Evolutionary conservation across 2,113 vertebrate species (phyloP), one percentile per base, ranked within the genome.

Genomic region (Prinia subflava): DNA sequence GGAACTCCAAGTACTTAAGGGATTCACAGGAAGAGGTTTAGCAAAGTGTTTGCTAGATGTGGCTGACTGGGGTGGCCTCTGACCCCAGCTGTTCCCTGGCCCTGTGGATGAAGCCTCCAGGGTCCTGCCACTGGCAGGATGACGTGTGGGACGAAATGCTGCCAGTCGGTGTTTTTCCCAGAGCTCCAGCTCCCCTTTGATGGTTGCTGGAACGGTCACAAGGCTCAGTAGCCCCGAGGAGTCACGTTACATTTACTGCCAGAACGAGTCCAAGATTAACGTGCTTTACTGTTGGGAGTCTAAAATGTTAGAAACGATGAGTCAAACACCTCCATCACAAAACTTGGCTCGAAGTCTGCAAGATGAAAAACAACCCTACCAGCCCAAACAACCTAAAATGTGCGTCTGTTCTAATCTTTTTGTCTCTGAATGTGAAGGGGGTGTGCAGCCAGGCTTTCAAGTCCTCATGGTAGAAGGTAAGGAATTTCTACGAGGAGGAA

Each of bases 261-360:
- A 90, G 80, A 84, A 85, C 7, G 46, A 87, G 83, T 75, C 80
- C 75, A 35, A 76, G 92, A 91, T 95, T 89, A 95, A 65, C 2
- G 25, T 65, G 81, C 46, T 79, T 92, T 62, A 53, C 57, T 89
- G 69, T 80, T 84, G 57, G 76, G 93, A 92, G 89, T 47, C 49
- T 83, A 27, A 90, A 94, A 91, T 89, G 63, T 92, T 89, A 89
- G 76, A 81, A 95, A 75, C 4, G 10, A 89, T 96, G 94, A 96
- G 83, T 96, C 92, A 95, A 91, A 88, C 30, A 52, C 82, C 60
- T 94, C 83, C 64, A 81, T 88, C 52, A 42, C 35, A 88, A 88
- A 90, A 78, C 56, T 77, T 95, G 92, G 71, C 93, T 92, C 8
- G 1, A 55, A 75, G 47, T 74, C 31, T 90, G 37, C 47, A 42